phyloP scores from a whole-genome alignment of 2,113 vertebrate genomes.

The Calidris pygmaea region DNA sequence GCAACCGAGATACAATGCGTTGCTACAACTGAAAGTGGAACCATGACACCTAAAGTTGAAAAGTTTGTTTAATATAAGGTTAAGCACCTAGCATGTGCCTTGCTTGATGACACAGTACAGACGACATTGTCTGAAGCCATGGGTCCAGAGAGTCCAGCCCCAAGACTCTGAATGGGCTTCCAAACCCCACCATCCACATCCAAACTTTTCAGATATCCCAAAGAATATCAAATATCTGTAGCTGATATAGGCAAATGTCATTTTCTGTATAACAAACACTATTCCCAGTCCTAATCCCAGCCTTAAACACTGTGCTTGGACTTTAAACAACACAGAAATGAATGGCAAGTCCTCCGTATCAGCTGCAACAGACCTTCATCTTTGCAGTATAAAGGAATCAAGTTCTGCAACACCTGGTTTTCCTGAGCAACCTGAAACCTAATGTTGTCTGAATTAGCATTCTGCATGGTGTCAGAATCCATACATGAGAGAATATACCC shows the following conservation, averaged over 20 bases:
- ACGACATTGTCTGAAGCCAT: neutral
- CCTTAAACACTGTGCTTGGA: neutral
- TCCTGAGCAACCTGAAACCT: neutral
- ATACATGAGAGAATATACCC: neutral
- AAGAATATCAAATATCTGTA: neutral
- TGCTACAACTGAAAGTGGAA: neutral
- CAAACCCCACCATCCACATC: neutral
- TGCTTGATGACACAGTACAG: neutral
- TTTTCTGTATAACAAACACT: neutral
- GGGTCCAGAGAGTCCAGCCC: neutral
- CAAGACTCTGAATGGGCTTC: neutral
- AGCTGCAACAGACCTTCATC: neutral
- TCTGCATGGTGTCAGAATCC: neutral
- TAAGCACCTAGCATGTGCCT: neutral
- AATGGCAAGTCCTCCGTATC: neutral
- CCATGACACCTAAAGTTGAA: neutral
- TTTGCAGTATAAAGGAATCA: neutral
- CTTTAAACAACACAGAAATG: neutral
- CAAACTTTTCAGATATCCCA: neutral
- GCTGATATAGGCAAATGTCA: neutral
- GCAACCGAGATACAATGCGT: neutral
- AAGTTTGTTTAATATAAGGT: neutral
- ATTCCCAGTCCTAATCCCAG: neutral
- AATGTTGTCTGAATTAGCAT: neutral
- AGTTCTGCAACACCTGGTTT: neutral